Evolutionary conservation across 2,113 vertebrate genomes (phyloP).

Genomic region (Lynx canadensis): DNA sequence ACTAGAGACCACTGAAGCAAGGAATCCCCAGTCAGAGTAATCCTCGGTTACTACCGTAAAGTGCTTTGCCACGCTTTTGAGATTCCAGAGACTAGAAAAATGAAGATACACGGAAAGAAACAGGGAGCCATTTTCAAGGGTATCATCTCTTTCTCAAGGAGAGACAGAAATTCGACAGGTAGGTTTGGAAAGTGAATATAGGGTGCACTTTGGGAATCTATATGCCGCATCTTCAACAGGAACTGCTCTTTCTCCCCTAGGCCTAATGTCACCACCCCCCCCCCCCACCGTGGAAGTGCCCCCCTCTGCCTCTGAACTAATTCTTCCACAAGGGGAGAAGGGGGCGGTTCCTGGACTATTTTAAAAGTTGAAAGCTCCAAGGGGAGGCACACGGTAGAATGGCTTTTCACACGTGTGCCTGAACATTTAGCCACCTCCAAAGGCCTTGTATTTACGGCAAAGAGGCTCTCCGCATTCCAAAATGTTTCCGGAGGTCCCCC

Average conservation of each 20-base stretch:
- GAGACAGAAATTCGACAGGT: conserved; percentile 64
- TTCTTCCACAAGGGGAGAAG: background rate
- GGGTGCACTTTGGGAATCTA: conserved; percentile 65
- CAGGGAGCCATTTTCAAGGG: conserved; percentile 70
- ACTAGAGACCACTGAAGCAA: conserved; percentile 75
- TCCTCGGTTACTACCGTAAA: conserved; percentile 83
- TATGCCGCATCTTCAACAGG: background rate
- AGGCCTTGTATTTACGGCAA: background rate
- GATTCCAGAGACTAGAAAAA: conserved; percentile 76
- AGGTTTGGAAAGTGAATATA: conserved; percentile 66
- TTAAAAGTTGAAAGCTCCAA: background rate
- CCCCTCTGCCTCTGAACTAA: background rate
- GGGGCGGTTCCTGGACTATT: background rate
- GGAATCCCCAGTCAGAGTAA: conserved; percentile 30
- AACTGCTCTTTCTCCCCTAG: conserved; percentile 39
- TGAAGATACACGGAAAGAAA: conserved; percentile 78
- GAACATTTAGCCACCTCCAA: too few relatives aligned
- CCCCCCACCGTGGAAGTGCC: conserved; percentile 2
- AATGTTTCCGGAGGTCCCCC: background rate
- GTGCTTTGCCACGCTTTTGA: conserved; percentile 81
- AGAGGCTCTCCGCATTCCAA: background rate
- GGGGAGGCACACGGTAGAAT: background rate
- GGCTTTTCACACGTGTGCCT: background rate
- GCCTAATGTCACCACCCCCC: background rate
- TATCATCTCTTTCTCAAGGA: conserved; percentile 79